Percentiles rank a stretch among this genome's conserved stretches.
Conservation (phyloP, 2,797 vertebrate genomes). For the Manis javanica region DNA sequence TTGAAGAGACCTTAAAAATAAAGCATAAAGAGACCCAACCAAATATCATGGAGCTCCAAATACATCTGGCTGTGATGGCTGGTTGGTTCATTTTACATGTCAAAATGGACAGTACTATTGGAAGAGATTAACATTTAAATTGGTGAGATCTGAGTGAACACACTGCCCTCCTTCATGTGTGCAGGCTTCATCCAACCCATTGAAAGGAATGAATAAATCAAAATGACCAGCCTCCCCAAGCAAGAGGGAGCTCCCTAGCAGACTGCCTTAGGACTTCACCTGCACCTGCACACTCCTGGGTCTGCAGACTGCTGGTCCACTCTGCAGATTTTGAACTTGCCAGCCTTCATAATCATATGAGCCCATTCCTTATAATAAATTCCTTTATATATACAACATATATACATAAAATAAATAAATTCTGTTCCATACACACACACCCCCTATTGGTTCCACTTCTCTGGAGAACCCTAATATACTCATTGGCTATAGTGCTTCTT, state of each 20-base stretch:
- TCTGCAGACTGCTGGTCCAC: neutral
- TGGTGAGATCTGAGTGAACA: neutral
- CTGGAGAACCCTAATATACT: constrained; percentile 1
- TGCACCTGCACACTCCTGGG: neutral
- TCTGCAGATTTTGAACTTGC: neutral
- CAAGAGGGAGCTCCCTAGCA: neutral
- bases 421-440: neutral
- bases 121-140: constrained; percentile 8
- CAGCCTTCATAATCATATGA: neutral
- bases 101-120: neutral
- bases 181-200: neutral
- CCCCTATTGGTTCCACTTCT: neutral
- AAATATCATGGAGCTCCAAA: constrained; percentile 21
- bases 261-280: neutral
- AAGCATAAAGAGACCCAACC: neutral
- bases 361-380: neutral
- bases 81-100: neutral
- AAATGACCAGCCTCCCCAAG: neutral
- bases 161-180: neutral
- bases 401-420: neutral
- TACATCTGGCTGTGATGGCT: neutral
- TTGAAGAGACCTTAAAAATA: constrained; percentile 11
- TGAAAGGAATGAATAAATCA: neutral
- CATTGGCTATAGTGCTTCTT: neutral
- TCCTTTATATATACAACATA: neutral